phyloP scores from a whole-genome alignment of 2,113 vertebrate genomes.

The Pollachius pollachius region DNA sequence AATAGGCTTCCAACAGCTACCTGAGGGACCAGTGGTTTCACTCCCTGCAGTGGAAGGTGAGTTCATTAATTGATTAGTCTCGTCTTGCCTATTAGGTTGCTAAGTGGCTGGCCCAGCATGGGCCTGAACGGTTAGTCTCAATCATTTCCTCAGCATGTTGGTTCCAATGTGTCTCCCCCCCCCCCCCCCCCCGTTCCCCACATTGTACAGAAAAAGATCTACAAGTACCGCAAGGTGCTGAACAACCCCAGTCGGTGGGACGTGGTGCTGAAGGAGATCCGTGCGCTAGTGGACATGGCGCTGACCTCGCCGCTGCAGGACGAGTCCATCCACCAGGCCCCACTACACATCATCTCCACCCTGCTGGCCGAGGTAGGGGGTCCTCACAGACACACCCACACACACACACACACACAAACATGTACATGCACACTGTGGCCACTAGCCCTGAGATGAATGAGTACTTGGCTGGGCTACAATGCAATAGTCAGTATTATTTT shows the following conservation, averaged over 20 bases:
- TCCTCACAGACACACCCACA: background rate
- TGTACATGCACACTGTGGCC: background rate
- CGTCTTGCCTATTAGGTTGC: background rate
- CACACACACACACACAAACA: background rate
- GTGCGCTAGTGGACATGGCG: slow-evolving; percentile 96
- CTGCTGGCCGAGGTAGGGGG: slow-evolving; percentile 89
- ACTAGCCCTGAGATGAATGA: too few relatives aligned
- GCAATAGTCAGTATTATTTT: too few relatives aligned
- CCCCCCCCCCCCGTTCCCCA: background rate
- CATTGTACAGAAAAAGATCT: slow-evolving; percentile 91
- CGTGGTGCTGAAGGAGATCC: slow-evolving; percentile 96
- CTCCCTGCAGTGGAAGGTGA: slow-evolving; percentile 99
- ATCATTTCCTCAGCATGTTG: background rate
- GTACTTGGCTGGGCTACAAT: too few relatives aligned
- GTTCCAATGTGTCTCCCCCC: background rate
- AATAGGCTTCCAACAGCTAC: slow-evolving; percentile 97
- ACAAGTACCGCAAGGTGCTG: slow-evolving; percentile 97
- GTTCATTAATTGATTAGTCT: slow-evolving; percentile 30
- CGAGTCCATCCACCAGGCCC: slow-evolving; percentile 96
- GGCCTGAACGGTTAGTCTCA: background rate
- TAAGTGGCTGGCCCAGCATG: background rate
- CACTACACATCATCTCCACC: slow-evolving; percentile 97
- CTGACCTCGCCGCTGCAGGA: slow-evolving; percentile 94
- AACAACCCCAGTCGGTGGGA: slow-evolving; percentile 97
- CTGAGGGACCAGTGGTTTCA: slow-evolving; percentile 99